Percentiles rank a stretch among this genome's conserved stretches.
Conservation (phyloP, 2,888 invertebrate genomes). For the Andrena minutula region DNA sequence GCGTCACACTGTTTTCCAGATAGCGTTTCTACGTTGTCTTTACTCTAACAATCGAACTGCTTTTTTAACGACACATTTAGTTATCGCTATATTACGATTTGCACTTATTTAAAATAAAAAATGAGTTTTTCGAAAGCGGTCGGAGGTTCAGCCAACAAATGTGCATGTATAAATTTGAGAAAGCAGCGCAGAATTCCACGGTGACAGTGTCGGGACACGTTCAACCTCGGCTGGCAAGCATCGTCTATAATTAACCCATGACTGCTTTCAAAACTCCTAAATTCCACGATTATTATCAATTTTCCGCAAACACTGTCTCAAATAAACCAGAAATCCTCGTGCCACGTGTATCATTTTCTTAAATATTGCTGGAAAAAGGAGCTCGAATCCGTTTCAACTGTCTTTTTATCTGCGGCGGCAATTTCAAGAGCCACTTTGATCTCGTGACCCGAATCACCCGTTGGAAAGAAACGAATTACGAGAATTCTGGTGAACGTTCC, state of each 20-base stretch:
- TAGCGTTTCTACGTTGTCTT: not conserved
- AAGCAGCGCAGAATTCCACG: slow-evolving; percentile 17
- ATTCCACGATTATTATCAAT: slow-evolving; percentile 1
- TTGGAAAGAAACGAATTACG: slow-evolving; percentile 19
- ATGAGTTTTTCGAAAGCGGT: not conserved
- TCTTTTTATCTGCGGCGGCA: slow-evolving; percentile 33
- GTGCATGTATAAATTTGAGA: slow-evolving; percentile 23
- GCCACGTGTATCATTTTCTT: too few species aligned
- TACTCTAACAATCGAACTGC: not conserved
- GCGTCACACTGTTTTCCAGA: slow-evolving; percentile 1
- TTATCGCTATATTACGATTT: not conserved
- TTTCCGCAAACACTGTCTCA: not conserved
- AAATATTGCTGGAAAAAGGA: not conserved
- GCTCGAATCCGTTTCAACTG: slow-evolving; percentile 18
- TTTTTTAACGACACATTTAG: not conserved
- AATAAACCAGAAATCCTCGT: not conserved
- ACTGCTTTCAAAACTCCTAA: slow-evolving; percentile 28
- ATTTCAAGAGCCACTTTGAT: slow-evolving; percentile 50
- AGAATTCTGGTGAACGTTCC: slow-evolving; percentile 20
- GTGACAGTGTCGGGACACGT: slow-evolving; percentile 46
- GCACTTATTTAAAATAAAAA: slow-evolving; percentile 9
- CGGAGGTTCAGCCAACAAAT: not conserved
- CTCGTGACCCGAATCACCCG: slow-evolving; percentile 32
- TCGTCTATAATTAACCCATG: slow-evolving; percentile 70
- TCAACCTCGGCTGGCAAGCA: slow-evolving; percentile 32